These are phyloP conservation scores for Pollachius pollachius DNA, from an alignment of 2,113 vertebrate species.

Conservation along the genomic window DNA sequence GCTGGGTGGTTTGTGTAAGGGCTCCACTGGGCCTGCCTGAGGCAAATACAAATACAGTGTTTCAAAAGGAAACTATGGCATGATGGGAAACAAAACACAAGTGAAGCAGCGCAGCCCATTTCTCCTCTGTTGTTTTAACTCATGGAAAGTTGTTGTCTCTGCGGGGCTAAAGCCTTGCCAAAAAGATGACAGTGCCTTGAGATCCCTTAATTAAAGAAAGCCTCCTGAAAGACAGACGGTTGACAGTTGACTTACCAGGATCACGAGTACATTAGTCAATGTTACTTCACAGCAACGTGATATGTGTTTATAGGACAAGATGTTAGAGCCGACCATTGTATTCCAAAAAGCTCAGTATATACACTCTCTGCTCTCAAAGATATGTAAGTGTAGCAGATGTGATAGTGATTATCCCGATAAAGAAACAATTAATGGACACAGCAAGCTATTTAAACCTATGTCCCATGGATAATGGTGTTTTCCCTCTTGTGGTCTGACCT, in stretches of 20 bases:
- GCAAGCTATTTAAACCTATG: not conserved
- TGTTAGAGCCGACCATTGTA: not conserved
- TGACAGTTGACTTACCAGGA: constrained; percentile 13
- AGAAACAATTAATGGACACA: constrained; percentile 2
- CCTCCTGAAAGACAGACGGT: not conserved
- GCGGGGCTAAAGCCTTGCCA: constrained; percentile 1
- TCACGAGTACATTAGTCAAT: not conserved
- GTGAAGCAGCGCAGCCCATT: constrained; percentile 14
- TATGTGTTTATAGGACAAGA: not conserved
- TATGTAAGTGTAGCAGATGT: not conserved
- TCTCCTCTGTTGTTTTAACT: constrained; percentile 35
- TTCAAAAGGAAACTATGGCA: constrained; percentile 43
- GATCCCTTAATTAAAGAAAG: constrained; percentile 20
- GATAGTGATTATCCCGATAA: not conserved
- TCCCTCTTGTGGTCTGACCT: constrained; percentile 43
- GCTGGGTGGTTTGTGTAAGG: constrained; percentile 49
- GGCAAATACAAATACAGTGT: constrained; percentile 44
- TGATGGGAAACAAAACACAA: constrained; percentile 45
- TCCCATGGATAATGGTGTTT: constrained; percentile 20
- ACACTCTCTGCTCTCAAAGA: not conserved
- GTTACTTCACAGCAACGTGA: not conserved
- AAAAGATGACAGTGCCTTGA: constrained; percentile 21
- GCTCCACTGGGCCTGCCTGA: constrained; percentile 26
- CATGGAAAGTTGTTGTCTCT: constrained; percentile 29
- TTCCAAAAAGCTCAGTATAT: not conserved